These are phyloP conservation scores for Chrysina gloriosa DNA, from an alignment of 2,888 invertebrate genomes.

Conservation along the genomic window DNA sequence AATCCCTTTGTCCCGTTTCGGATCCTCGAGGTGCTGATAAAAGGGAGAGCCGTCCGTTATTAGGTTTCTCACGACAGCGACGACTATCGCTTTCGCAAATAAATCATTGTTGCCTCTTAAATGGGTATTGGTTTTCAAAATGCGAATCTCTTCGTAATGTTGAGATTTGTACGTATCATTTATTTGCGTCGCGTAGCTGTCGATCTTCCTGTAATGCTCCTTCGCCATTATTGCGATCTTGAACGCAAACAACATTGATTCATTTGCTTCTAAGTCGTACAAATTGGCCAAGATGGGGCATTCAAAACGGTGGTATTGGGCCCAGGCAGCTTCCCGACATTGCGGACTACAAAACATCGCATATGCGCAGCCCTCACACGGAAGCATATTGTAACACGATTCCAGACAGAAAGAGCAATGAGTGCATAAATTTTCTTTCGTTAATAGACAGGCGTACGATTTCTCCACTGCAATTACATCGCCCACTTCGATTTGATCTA, in stretches of 20 bases:
- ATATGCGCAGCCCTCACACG: slow-evolving; percentile 74
- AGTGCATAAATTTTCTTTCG: slow-evolving; percentile 67
- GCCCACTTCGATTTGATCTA: slow-evolving; percentile 75
- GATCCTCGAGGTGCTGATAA: slow-evolving; percentile 63
- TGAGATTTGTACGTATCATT: slow-evolving; percentile 65
- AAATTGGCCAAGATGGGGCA: slow-evolving; percentile 77
- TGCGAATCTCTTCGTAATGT: slow-evolving; percentile 72
- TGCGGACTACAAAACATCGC: slow-evolving; percentile 74
- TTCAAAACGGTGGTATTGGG: slow-evolving; percentile 80
- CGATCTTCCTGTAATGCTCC: slow-evolving; percentile 60
- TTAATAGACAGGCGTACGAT: slow-evolving; percentile 75
- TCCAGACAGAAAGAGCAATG: slow-evolving; percentile 79
- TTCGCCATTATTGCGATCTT: slow-evolving; percentile 70
- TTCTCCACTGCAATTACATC: slow-evolving; percentile 83
- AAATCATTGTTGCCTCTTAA: slow-evolving; percentile 76
- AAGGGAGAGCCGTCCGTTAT: too few species aligned
- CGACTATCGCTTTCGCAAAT: slow-evolving; percentile 75
- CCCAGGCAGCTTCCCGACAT: slow-evolving; percentile 74
- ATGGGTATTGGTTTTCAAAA: slow-evolving; percentile 76
- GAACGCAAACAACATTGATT: slow-evolving; percentile 78
- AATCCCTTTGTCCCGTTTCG: slow-evolving; percentile 56
- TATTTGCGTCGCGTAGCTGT: slow-evolving; percentile 27
- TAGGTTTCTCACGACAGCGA: slow-evolving; percentile 73
- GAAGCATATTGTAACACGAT: slow-evolving; percentile 70
- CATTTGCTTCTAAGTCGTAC: slow-evolving; percentile 70